Conservation (phyloP, 2,888 invertebrate species). For the Pediacus dermestoides region DNA sequence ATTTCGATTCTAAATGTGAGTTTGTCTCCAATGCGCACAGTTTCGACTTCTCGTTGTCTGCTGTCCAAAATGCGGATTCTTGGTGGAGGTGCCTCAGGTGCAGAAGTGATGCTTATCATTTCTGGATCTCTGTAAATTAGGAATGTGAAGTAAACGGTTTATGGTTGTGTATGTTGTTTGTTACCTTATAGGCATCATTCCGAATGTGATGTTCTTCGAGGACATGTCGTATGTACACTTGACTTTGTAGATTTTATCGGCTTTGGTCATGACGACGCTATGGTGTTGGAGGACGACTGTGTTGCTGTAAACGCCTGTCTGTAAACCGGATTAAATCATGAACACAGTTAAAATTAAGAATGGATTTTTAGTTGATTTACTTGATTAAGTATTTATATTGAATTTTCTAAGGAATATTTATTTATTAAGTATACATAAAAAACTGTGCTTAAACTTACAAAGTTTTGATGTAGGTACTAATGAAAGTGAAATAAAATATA, state of each 20-base stretch:
- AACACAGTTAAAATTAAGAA: too few species aligned
- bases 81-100: conserved; percentile 91
- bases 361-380: too few species aligned
- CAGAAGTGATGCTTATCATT: conserved; percentile 93
- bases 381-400: too few species aligned
- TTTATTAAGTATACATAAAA: too few species aligned
- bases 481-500: too few species aligned
- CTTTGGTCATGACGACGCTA: conserved; percentile 94
- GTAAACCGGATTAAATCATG: too few species aligned
- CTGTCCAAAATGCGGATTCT: conserved; percentile 88
- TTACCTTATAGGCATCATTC: conserved; percentile 93
- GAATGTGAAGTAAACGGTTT: conserved; percentile 7
- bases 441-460: too few species aligned
- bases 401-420: too few species aligned
- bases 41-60: conserved; percentile 84
- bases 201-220: conserved; percentile 93
- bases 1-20: conserved; percentile 95
- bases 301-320: conserved; percentile 92
- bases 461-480: too few species aligned
- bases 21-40: conserved; percentile 90
- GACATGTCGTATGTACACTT: conserved; percentile 96
- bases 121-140: conserved; percentile 73
- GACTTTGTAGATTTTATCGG: conserved; percentile 94
- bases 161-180: not conserved
- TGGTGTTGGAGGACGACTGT: conserved; percentile 93